Base-by-base conservation (phyloP, 1,140 invertebrate species). In the Drosophila bifasciata region DNA sequence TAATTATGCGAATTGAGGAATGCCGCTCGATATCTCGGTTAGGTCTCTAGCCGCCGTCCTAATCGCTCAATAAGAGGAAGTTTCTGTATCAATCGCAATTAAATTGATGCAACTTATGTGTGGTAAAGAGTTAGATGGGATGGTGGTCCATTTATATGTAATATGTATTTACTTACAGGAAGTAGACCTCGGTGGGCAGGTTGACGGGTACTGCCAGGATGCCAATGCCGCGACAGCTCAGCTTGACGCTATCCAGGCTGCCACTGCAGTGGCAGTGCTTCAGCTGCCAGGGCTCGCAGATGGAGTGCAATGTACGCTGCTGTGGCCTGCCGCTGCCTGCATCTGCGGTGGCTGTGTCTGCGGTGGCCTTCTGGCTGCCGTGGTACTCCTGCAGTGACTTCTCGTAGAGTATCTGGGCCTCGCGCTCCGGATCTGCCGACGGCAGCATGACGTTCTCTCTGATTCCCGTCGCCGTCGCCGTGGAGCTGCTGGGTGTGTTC, bases 321-420 rank as follows among this genome's bases (percentile, higher is more conserved):
- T 69, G 43, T 40, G 41, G 28, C 3, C 46, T 62, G 39, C 15
- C 44, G 43, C 48, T 70, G 39, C 32, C 15, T 19, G 9, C 15
- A 55, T 36, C 28, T 15, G 36, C 5, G 17, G 46, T 17, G 9
- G 55, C 41, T 15, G 46, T 17, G 9, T 51, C 41, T 15, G 39
- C 53, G 28, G 49, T 39, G 19, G 51, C 32, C 6, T 69, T 28
- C 56, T 74, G 64, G 15, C 75, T 72, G 41, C 83, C 90, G 48
- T 90, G 89, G 74, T 91, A 91, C 51, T 91, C 90, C 62, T 78
- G 63, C 21, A 91, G 43, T n/a, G 90, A 83, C 67, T 91, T 90
- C 56, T 91, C 90, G 57, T 91, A 91, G 5, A 91, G 66, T 43
- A 85, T 75, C 72, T 90, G 90, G 5, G 90, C 90, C 57, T 91